Base-by-base conservation (phyloP, 2,113 vertebrate genomes). In the Micromys minutus region DNA sequence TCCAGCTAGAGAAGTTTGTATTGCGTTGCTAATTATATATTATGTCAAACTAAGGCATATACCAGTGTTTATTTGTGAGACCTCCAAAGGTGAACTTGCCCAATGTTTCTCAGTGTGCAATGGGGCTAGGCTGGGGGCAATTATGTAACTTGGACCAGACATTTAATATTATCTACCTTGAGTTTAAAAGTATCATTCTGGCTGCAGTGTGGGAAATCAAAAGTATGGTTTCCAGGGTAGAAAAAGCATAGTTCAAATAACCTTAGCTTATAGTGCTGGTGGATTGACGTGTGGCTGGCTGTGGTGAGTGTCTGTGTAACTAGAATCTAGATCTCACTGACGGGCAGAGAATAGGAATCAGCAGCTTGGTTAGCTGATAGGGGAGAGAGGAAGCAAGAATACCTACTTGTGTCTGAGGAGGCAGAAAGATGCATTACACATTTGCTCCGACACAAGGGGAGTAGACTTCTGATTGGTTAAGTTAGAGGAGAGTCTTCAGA, bases 11-110 rank as follows among this genome's bases (percentile, higher is more conserved):
- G 84, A 72, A 24, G 7, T 87, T 87, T 92, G 0, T 65, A 63
- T 93, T 7, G 47, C 34, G 61, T 71, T 72, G 83, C 57, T 95
- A 79, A 90, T 80, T 92, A 79, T 67, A 45, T 36, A 24, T 79
- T 57, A 85, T 26, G 34, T 0, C 5, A 42, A n/a, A 57, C 59
- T 63, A 65, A 93, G 61, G 50, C 52, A 21, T 36, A 17, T 13
- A 34, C 22, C 22, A 65, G 55, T 81, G 7, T 17, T 21, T 31
- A 26, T 59, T 93, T 17, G 2, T 17, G 26, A 92, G 59, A 59
- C 17, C 21, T 45, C 34, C 12, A 71, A 47, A 34, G 34, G n/a
- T 47, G 75, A 94, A 74, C 74, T 90, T 26, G 67, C n/a, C 47
- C 11, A 71, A 1, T 71, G 8, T 47, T 39, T 96, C 29, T 71